Percentiles rank a stretch among this genome's conserved stretches.
phyloP scores from a whole-genome alignment of 2,888 invertebrate genomes.

The Coecobrya sp. region DNA sequence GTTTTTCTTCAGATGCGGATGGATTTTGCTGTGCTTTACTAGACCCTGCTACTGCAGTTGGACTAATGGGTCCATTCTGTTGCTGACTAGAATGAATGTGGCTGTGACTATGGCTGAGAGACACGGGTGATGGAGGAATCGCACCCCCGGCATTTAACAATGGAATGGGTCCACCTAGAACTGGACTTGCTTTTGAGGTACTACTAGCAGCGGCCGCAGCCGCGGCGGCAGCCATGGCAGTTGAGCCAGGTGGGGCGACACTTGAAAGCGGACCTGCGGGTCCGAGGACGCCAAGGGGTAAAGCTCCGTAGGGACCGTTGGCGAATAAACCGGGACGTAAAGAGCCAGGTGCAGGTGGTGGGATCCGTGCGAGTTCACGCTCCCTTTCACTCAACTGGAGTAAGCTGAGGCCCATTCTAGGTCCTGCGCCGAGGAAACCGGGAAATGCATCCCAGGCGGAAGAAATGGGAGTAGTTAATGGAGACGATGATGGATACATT shows the following conservation, averaged over 20 bases:
- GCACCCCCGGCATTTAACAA: constrained; percentile 80
- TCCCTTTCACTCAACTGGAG: constrained; percentile 85
- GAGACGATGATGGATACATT: constrained; percentile 84
- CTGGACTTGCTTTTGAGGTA: constrained; percentile 79
- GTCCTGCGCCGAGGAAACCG: constrained; percentile 78
- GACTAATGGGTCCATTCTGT: constrained; percentile 85
- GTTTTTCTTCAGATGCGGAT: constrained; percentile 63
- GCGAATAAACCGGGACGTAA: constrained; percentile 79
- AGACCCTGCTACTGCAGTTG: constrained; percentile 76
- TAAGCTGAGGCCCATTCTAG: constrained; percentile 84
- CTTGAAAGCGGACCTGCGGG: constrained; percentile 69
- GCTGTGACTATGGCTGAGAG: constrained; percentile 82
- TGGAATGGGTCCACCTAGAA: constrained; percentile 81
- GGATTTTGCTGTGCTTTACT: constrained; percentile 66
- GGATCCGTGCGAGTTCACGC: constrained; percentile 82
- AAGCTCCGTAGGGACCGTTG: constrained; percentile 81
- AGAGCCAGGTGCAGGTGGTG: constrained; percentile 64
- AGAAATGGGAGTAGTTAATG: constrained; percentile 78
- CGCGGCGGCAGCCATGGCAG: background rate
- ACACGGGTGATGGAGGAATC: constrained; percentile 74
- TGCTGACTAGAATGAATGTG: constrained; percentile 85
- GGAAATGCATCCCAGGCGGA: constrained; percentile 85
- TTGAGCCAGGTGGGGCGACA: constrained; percentile 60
- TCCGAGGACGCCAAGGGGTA: constrained; percentile 78
- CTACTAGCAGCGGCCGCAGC: constrained; percentile 33